Base-by-base conservation (phyloP, 2,888 invertebrate species). In the Phrixothrix hirtus region DNA sequence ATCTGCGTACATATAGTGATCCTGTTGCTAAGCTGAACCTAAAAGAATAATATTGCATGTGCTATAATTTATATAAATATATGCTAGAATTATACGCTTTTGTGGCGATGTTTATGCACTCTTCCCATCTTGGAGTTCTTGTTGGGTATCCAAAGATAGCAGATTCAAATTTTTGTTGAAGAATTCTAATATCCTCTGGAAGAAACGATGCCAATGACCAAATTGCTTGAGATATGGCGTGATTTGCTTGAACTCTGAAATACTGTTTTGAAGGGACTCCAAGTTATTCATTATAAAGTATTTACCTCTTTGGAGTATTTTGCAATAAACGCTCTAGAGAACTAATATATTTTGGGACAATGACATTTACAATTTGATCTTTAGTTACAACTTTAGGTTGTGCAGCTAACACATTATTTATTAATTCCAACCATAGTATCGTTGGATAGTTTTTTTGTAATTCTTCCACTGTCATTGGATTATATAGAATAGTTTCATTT, bases 211-310 rank as follows among this genome's bases (percentile, higher is more conserved):
- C 84, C 0, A 91, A 87, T 1, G 89, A 87, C 0, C 86, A 87
- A 0, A 91, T 88, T 0, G 89, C 90, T 44, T 95, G 83, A 94
- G 95, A 95, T 84, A 95, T 84, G 63, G 92, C 86, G 71, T 96
- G 96, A 78, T 96, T 96, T 1, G 95, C 92, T 66, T 89, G 82
- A 1, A 83, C 79, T 56, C 89, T 84, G 68, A 6, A 34, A 39
- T 14, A 27, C 2, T 15, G 2, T 2, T 2, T 2, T 14, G 9
- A 34, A 2, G 9, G 9, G 9, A 7, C 9, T 7, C 9, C 2
- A 14, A 7, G 3, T 5, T 5, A 34, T 4, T 13, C 29, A 13
- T 7, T 7, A 7, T 12, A 7, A 10, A 7, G n/a, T 12, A 2
- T 34, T 48, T 66, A 74, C 74, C 72, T 78, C 60, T 83, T 83